Evolutionary conservation across 1,140 invertebrate species (phyloP).

Genomic region (Drosophila pectinifera): DNA sequence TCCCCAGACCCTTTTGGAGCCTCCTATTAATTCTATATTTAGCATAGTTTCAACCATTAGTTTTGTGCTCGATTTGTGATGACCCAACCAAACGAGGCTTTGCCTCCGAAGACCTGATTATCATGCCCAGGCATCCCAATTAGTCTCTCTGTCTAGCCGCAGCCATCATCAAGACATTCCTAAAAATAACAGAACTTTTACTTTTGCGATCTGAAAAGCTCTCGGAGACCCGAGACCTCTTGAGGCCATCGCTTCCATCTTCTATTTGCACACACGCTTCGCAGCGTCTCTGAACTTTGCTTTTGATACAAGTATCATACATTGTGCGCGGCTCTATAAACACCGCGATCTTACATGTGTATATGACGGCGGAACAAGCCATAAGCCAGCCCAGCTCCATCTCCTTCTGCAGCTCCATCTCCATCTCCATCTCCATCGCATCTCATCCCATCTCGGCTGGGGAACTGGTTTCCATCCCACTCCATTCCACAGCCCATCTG

Average conservation of each 20-base stretch:
- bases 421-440: constrained; percentile 22
- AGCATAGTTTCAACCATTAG: constrained; percentile 36
- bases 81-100: constrained; percentile 20
- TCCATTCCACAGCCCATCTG: constrained; percentile 26
- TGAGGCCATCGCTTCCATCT: constrained; percentile 14
- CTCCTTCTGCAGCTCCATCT: background rate
- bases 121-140: constrained; percentile 19
- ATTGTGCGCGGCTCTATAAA: constrained; percentile 63
- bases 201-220: constrained; percentile 64
- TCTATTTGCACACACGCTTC: constrained; percentile 72
- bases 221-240: constrained; percentile 10
- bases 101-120: constrained; percentile 24
- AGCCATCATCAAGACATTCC: constrained; percentile 52
- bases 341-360: constrained; percentile 56
- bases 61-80: constrained; percentile 30
- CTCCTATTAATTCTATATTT: constrained; percentile 3
- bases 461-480: constrained; percentile 63
- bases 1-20: background rate
- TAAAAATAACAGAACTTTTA: constrained; percentile 72
- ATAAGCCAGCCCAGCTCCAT: constrained; percentile 51
- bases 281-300: constrained; percentile 43
- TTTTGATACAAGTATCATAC: constrained; percentile 63
- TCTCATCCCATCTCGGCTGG: constrained; percentile 21
- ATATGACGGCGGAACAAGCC: constrained; percentile 70
- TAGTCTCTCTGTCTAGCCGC: constrained; percentile 26